phyloP scores from a whole-genome alignment of 2,797 vertebrate species.

The Sebastes paucispinis region DNA sequence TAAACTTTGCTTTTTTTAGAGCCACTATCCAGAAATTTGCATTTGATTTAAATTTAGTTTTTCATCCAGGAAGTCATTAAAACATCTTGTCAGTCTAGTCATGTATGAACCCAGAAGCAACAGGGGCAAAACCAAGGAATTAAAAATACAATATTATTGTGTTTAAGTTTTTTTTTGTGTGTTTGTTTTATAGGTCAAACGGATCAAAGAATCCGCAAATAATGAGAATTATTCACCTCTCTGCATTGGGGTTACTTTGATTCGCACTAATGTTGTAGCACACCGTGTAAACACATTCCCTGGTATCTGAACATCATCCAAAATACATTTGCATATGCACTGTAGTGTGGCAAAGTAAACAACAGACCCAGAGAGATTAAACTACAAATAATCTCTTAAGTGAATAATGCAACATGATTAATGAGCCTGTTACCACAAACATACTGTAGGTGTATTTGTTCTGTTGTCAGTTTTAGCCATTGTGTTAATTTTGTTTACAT shows the following conservation, averaged over 20 bases:
- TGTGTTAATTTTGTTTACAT: background rate
- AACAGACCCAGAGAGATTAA: slow-evolving; percentile 24
- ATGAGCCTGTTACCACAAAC: slow-evolving; percentile 1
- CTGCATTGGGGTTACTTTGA: slow-evolving; percentile 10
- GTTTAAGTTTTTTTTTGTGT: background rate
- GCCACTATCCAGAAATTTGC: slow-evolving; percentile 45
- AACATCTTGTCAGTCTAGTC: slow-evolving; percentile 25
- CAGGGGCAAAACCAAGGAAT: background rate
- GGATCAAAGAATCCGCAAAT: slow-evolving; percentile 6
- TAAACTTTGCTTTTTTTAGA: slow-evolving; percentile 38
- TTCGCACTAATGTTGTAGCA: background rate
- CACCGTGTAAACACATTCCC: slow-evolving; percentile 5
- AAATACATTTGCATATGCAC: slow-evolving; percentile 32
- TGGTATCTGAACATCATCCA: slow-evolving; percentile 24
- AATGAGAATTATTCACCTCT: slow-evolving; percentile 13
- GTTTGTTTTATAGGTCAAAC: background rate
- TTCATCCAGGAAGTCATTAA: slow-evolving; percentile 37
- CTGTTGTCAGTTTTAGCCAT: background rate
- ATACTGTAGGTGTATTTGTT: background rate
- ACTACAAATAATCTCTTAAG: slow-evolving; percentile 13
- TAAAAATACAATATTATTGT: background rate
- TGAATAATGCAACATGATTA: slow-evolving; percentile 26
- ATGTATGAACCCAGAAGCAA: slow-evolving; percentile 15
- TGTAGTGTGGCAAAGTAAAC: slow-evolving; percentile 19
- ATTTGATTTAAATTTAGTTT: slow-evolving; percentile 49